Base-by-base conservation (phyloP, 2,888 invertebrate genomes). In the Eristalis pertinax region DNA sequence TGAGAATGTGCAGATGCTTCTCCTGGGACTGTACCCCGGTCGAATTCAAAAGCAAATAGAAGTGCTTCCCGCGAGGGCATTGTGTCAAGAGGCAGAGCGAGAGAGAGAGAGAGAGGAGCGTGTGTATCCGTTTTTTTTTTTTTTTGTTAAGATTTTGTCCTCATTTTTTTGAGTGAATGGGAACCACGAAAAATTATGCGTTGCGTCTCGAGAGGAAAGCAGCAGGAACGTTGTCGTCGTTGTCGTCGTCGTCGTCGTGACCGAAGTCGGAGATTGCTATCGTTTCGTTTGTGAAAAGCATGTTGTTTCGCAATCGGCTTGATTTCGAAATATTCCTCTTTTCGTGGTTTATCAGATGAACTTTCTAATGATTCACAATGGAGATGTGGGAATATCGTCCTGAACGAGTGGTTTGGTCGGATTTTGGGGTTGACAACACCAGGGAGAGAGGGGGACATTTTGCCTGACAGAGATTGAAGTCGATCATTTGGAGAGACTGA, bases 1-100 rank as follows among this genome's bases (percentile, higher is more conserved):
- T 43, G 22, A 65, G 60, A 79, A 79, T 72, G 70, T 79, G 58
- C 73, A 67, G 79, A 60, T 72, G 72, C 58, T 73, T 73, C 43
- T 62, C 64, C 41, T 7, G 29, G n/a, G 15, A 68, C 67, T 41
- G 58, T 73, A 41, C 72, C 26, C 26, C 43, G 43, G 50, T 8
- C 50, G 19, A 1, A 50, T 50, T 50, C 50, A 50, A 50, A 50
- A 8, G 50, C 50, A 19, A 50, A 50, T 19, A 19, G 50, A 50
- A 50, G 19, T 19, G 8, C 50, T 50, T 19, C 50, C 50, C 50
- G 50, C 50, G 19, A 50, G 50, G 50, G 50, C 50, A 8, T 50
- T 50, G 7, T 19, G 50, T 50, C 19, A 50, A 50, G 50, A 43
- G 43, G n/a, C 4, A 50, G 19, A n/a, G n/a, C n/a, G n/a, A n/a